Base-by-base conservation (phyloP, 2,113 vertebrate genomes). In the Tragelaphus buxtoni region DNA sequence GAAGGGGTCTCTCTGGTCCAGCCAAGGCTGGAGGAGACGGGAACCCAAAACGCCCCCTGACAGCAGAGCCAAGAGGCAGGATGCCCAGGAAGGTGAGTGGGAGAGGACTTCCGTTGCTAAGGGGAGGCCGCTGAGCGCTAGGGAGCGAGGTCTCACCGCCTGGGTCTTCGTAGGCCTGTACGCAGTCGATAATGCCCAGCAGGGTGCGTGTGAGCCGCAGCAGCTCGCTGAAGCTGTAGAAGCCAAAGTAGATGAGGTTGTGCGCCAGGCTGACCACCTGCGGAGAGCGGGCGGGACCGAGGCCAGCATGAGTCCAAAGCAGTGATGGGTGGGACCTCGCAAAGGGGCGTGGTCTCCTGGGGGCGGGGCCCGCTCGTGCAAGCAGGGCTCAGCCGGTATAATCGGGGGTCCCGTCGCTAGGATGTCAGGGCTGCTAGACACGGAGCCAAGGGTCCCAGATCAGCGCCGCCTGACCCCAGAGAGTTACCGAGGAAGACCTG, bases 221-320 rank as follows among this genome's bases (percentile, higher is more conserved):
- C 83, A 99, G 98, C 98, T 99, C 99, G 13, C 99, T 99, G 98
- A 99, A 99, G 98, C 99, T 99, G 98, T 99, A 99, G 99, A 99
- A 99, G 80, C 99, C 99, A 96, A 99, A 99, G 98, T 99, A 99
- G 98, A 99, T 99, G 98, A 99, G 98, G 97, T 99, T 99, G 98
- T 99, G 98, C 39, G 99, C 99, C 96, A 99, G 98, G 97, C 99
- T 99, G 98, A 99, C 99, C 61, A 99, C 99, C 99, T 99, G 98
- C 5, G 63, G 83, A 58, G 58, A 95, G 82, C 47, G 53, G 79
- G 79, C 0, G 47, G 55, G 89, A n/a, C 22, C 0, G 0, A 32
- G 9, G 58, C 47, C 61, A 85, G 74, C 1, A 16, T 28, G 89
- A 85, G 98, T 32, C n/a, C 28, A 2, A 32, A 3, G 8, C 3